Evolutionary conservation across 2,113 vertebrate species (phyloP).

Genomic region (Dipodomys stephensi): DNA sequence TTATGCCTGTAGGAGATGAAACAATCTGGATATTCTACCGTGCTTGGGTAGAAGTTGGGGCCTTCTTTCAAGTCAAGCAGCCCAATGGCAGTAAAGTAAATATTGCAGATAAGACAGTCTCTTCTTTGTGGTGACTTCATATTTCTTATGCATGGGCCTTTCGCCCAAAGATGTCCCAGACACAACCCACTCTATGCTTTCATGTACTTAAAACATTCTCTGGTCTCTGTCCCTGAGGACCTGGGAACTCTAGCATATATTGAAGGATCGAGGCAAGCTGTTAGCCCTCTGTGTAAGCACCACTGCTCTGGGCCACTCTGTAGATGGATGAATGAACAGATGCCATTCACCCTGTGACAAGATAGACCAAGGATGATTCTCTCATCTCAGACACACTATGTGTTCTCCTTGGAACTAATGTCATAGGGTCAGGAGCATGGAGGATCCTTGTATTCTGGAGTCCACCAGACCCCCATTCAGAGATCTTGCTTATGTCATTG

Average conservation of each 20-base stretch:
- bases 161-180: neutral
- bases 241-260: neutral
- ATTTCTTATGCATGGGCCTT: slow-evolving; percentile 9
- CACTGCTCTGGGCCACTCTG: neutral
- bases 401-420: neutral
- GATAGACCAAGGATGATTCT: neutral
- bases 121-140: neutral
- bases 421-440: no score
- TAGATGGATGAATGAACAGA: neutral
- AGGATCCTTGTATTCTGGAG: neutral
- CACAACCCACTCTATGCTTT: neutral
- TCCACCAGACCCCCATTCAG: neutral
- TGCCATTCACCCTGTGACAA: neutral
- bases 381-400: neutral
- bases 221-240: neutral
- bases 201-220: neutral
- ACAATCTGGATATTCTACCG: neutral
- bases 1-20: neutral
- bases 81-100: neutral
- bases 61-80: neutral
- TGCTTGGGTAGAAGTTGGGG: no score
- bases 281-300: neutral
- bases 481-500: neutral
- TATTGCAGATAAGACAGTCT: neutral
- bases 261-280: neutral